Base-by-base conservation (phyloP, 2,797 vertebrate species). In the Chelidonichthys spinosus region DNA sequence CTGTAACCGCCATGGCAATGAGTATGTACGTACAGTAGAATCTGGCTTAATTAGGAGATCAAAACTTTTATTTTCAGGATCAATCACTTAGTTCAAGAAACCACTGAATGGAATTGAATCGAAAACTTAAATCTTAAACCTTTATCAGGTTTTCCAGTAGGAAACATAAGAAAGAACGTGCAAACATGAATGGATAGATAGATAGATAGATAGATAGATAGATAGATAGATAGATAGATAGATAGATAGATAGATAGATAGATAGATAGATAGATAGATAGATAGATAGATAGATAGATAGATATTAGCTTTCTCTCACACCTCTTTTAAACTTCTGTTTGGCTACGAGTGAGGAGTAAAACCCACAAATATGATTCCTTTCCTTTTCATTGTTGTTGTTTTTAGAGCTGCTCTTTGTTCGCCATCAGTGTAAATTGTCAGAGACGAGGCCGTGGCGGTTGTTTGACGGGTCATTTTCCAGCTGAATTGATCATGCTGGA, bases 1-100 rank as follows among this genome's bases (percentile, higher is more conserved):
- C 81, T 82, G 69, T 60, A 56, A 64, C 77, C 78, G 79, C 82
- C 79, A 81, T 87, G 79, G 79, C 77, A 67, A 84, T 85, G 72
- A 17, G 52, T 44, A 66, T 18, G 6, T 69, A 54, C 50, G 15
- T 59, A 69, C 74, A 25, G 13, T 81, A 50, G 62, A 61, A 47
- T 74, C 65, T 32, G 56, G 56, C 63, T 25, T 67, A 83, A 78
- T 81, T 55, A 54, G 40, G 17, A 40, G 37, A 58, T 68, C 25
- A 61, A 46, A 56, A 18, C 63, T 42, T 55, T 62, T 40, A 6
- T n/a, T 69, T 65, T 69, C 35, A 55, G 46, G 47, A 44, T 25
- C 55, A 44, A 49, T 60, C 37, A 43, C 25, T 74, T 10, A n/a
- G 47, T 60, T 66, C 32, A 58, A 7, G 53, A 55, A 55, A 11